These are phyloP conservation scores for Aurelia aurita DNA, from an alignment of 30 jellyfish, hydroid and myxozoan genomes.

Conservation along the genomic window DNA sequence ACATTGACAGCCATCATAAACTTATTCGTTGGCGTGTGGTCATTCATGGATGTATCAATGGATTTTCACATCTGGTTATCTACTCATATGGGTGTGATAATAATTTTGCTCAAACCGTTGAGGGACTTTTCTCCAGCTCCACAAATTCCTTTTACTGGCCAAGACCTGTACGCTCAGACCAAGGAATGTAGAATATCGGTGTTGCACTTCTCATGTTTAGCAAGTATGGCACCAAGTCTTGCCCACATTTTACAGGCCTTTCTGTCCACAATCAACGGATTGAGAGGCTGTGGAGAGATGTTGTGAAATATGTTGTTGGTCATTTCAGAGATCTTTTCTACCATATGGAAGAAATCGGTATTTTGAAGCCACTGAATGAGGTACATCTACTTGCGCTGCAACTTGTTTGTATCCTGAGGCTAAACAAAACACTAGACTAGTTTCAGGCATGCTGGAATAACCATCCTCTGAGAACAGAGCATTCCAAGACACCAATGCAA, in stretches of 20 bases:
- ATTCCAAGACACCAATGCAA: slow-evolving; percentile 24
- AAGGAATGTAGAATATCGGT: slow-evolving; percentile 30
- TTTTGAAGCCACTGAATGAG: slow-evolving; percentile 21
- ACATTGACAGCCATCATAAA: no score
- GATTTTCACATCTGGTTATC: slow-evolving; percentile 2
- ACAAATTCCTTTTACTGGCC: slow-evolving; percentile 2
- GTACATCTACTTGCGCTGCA: slow-evolving; percentile 31
- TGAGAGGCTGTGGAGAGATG: slow-evolving; percentile 34
- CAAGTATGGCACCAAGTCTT: slow-evolving; percentile 4
- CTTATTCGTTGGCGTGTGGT: no score
- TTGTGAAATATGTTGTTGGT: slow-evolving; percentile 5
- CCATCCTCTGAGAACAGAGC: slow-evolving; percentile 19
- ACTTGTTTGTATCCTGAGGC: slow-evolving; percentile 23
- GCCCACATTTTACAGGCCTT: slow-evolving; percentile 5
- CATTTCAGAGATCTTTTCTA: slow-evolving; percentile 14
- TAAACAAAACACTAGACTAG: not conserved
- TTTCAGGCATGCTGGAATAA: slow-evolving; percentile 13
- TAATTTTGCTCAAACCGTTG: slow-evolving; percentile 28
- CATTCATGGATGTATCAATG: slow-evolving; percentile 21
- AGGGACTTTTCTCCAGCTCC: not conserved
- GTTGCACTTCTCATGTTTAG: slow-evolving; percentile 6
- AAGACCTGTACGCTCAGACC: slow-evolving; percentile 14
- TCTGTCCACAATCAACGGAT: slow-evolving; percentile 40
- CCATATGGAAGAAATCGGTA: slow-evolving; percentile 22
- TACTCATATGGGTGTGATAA: not conserved